A percentile compares a stretch with the other conserved stretches of the same genome.
phyloP scores from a whole-genome alignment of 92 coral and sea anemone genomes.

The Blastomussa wellsi region DNA sequence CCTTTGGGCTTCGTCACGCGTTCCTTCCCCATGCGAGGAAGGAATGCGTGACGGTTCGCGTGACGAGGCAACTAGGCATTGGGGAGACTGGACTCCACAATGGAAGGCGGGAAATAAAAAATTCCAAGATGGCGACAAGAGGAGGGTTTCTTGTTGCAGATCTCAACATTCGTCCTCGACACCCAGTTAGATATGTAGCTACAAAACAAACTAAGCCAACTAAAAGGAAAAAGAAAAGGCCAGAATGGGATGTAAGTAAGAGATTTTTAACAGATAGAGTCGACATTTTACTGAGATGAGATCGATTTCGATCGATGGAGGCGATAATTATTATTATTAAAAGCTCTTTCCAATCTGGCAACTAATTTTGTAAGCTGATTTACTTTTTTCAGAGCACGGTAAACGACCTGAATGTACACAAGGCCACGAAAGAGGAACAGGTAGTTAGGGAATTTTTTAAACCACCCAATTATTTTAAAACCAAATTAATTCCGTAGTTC shows the following conservation, averaged over 20 bases:
- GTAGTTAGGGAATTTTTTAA: slow-evolving; percentile 28
- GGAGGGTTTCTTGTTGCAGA: slow-evolving; percentile 82
- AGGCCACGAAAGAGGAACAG: slow-evolving; percentile 86
- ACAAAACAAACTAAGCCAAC: slow-evolving; percentile 57
- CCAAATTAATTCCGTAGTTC: no score
- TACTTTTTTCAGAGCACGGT: slow-evolving; percentile 64
- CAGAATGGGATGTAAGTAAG: slow-evolving; percentile 95
- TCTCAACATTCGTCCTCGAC: slow-evolving; percentile 61
- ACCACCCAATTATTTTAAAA: background rate
- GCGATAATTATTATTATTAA: background rate
- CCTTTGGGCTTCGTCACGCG: no score
- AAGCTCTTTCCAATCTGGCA: no score
- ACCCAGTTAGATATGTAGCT: slow-evolving; percentile 53
- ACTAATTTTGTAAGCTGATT: no score
- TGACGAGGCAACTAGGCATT: no score
- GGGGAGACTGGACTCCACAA: slow-evolving; percentile 15
- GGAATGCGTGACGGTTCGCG: no score
- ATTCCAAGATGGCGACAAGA: slow-evolving; percentile 86
- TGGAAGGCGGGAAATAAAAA: slow-evolving; percentile 63
- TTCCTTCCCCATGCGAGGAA: no score
- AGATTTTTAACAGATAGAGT: background rate
- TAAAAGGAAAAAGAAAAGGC: slow-evolving; percentile 81
- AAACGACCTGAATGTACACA: slow-evolving; percentile 79
- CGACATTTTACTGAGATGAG: background rate
- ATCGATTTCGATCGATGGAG: background rate